phyloP scores from a whole-genome alignment of 2,113 vertebrate species.

The Pristiophorus japonicus region DNA sequence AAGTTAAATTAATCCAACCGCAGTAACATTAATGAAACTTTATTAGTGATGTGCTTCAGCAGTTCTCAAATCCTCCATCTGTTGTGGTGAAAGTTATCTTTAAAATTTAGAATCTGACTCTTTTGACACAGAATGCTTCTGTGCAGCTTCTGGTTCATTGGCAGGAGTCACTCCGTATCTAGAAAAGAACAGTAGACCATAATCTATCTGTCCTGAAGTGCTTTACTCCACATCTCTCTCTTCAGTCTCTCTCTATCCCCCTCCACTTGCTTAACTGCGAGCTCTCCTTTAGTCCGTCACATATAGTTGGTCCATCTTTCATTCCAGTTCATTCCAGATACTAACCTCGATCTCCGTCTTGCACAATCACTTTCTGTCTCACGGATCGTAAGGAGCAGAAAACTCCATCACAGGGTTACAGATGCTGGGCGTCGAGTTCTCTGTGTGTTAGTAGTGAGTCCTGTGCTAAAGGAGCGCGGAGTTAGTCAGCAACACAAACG shows the following conservation, averaged over 20 bases:
- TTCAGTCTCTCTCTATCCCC: not conserved
- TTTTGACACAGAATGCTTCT: too few relatives aligned
- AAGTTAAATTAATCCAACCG: too few relatives aligned
- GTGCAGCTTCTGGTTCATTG: too few relatives aligned
- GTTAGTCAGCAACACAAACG: not conserved
- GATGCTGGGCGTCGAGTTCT: not conserved
- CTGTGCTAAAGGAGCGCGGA: not conserved
- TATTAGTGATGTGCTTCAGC: too few relatives aligned
- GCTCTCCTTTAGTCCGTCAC: not conserved
- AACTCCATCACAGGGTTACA: not conserved
- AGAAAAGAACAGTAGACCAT: not conserved
- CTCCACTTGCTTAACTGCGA: not conserved
- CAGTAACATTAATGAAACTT: too few relatives aligned
- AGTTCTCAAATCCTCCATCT: too few relatives aligned
- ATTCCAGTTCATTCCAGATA: not conserved
- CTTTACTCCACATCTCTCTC: not conserved
- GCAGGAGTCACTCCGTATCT: too few relatives aligned
- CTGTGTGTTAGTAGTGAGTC: not conserved
- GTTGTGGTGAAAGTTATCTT: too few relatives aligned
- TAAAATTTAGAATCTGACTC: too few relatives aligned
- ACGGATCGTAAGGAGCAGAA: not conserved
- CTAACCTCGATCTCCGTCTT: not conserved
- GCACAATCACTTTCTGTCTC: not conserved
- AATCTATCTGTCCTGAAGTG: not conserved
- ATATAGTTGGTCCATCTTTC: not conserved